phyloP scores from a whole-genome alignment of 2,888 invertebrate species.

The Parnassius smintheus region DNA sequence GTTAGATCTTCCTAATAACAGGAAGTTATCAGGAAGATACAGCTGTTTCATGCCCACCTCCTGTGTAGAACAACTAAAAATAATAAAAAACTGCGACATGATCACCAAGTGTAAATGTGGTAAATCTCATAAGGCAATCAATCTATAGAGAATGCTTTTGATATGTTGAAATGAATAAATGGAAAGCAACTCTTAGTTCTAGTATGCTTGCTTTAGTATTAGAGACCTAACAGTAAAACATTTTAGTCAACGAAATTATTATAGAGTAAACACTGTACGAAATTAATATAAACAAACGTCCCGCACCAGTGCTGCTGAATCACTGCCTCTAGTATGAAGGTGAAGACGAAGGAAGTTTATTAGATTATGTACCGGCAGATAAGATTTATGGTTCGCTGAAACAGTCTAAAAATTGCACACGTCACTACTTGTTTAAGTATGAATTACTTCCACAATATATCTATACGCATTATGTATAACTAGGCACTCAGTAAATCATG shows the following conservation, averaged over 20 bases:
- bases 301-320: conserved; percentile 57
- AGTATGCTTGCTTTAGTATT: conserved; percentile 19
- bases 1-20: too few relatives aligned
- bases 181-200: too few relatives aligned
- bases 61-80: too few relatives aligned
- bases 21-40: too few relatives aligned
- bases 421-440: conserved; percentile 38
- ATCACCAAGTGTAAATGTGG: too few relatives aligned
- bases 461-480: conserved; percentile 2
- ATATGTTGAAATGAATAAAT: too few relatives aligned
- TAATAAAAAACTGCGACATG: too few relatives aligned
- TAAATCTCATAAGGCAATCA: too few relatives aligned
- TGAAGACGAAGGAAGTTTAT: conserved; percentile 72
- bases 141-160: too few relatives aligned
- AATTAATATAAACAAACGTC: conserved; percentile 64
- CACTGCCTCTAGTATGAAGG: conserved; percentile 62
- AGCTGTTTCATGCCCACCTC: too few relatives aligned
- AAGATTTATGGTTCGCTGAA: conserved; percentile 71
- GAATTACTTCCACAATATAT: neutral
- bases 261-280: conserved; percentile 68
- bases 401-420: conserved; percentile 68
- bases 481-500: conserved; percentile 24
- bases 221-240: conserved; percentile 48
- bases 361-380: conserved; percentile 60
- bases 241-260: conserved; percentile 74